Conservation (phyloP, 1,140 invertebrate species). For the Papilio xuthus region DNA sequence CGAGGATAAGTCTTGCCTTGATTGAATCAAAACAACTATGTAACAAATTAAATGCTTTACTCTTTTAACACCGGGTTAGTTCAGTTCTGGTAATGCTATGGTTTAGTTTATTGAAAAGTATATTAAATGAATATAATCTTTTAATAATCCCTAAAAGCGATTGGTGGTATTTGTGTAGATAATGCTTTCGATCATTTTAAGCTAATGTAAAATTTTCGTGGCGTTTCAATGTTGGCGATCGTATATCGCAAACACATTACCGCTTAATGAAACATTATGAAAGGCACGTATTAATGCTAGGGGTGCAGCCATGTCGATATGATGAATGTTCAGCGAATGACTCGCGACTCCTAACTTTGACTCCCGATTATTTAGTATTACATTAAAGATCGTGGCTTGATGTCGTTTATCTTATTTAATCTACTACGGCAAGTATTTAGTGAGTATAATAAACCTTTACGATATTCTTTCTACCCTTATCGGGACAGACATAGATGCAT, state of each 20-base stretch:
- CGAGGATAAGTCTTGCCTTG: not conserved
- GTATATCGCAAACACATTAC: conserved; percentile 66
- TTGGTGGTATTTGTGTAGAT: not conserved
- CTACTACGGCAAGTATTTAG: conserved; percentile 14
- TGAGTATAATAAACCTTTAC: conserved; percentile 15
- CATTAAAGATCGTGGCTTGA: conserved; percentile 50
- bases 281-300: conserved; percentile 68
- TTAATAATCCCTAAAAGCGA: not conserved
- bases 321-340: conserved; percentile 73
- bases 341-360: conserved; percentile 64
- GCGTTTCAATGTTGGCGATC: conserved; percentile 47
- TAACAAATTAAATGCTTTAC: not conserved
- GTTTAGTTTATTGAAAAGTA: not conserved
- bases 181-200: conserved; percentile 17
- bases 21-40: not conserved
- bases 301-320: conserved; percentile 71
- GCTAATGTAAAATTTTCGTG: conserved; percentile 33
- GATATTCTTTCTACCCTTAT: not conserved
- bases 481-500: not conserved
- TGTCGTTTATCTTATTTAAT: conserved; percentile 39
- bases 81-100: too few species aligned
- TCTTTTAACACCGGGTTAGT: too few species aligned
- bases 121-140: conserved; percentile 4
- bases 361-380: conserved; percentile 59
- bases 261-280: conserved; percentile 79